Conservation (phyloP, 2,113 vertebrate genomes). For the Myocastor coypus region DNA sequence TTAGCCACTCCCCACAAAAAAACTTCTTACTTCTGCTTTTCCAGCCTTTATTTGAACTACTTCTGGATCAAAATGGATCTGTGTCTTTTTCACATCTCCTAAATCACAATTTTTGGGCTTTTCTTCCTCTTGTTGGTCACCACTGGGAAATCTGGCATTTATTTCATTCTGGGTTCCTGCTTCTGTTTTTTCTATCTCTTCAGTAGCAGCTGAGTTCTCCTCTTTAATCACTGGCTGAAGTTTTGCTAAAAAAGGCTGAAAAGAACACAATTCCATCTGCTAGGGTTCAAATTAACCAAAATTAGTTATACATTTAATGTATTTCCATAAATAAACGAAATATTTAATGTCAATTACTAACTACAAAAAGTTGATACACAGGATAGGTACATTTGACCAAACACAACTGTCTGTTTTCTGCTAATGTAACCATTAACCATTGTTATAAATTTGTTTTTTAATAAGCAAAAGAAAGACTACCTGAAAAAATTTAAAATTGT, state of each 20-base stretch:
- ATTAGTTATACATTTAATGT: slow-evolving; percentile 56
- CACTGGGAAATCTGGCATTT: slow-evolving; percentile 74
- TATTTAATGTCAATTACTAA: slow-evolving; percentile 61
- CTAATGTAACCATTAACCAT: slow-evolving; percentile 63
- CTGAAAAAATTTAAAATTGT: slow-evolving; percentile 80
- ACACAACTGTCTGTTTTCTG: slow-evolving; percentile 37
- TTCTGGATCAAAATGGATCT: slow-evolving; percentile 89
- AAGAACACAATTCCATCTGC: slow-evolving; percentile 70
- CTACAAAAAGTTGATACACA: slow-evolving; percentile 65
- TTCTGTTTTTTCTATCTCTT: slow-evolving; percentile 85
- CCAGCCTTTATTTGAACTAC: slow-evolving; percentile 97
- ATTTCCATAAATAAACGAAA: slow-evolving; percentile 61
- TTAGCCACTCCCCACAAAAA: background rate
- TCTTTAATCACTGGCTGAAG: slow-evolving; percentile 89
- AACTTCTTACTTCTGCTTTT: slow-evolving; percentile 96
- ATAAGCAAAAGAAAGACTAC: slow-evolving; percentile 62
- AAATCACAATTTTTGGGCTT: slow-evolving; percentile 82
- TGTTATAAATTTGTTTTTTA: slow-evolving; percentile 66
- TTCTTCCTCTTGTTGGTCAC: slow-evolving; percentile 83
- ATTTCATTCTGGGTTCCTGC: slow-evolving; percentile 70
- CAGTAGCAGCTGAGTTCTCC: slow-evolving; percentile 73
- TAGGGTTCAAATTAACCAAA: slow-evolving; percentile 67
- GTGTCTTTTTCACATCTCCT: slow-evolving; percentile 84
- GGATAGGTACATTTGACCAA: slow-evolving; percentile 48
- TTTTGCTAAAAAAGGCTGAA: slow-evolving; percentile 92